These are phyloP conservation scores for Salvelinus alpinus DNA, from an alignment of 2,113 vertebrate species.

Conservation along the genomic window DNA sequence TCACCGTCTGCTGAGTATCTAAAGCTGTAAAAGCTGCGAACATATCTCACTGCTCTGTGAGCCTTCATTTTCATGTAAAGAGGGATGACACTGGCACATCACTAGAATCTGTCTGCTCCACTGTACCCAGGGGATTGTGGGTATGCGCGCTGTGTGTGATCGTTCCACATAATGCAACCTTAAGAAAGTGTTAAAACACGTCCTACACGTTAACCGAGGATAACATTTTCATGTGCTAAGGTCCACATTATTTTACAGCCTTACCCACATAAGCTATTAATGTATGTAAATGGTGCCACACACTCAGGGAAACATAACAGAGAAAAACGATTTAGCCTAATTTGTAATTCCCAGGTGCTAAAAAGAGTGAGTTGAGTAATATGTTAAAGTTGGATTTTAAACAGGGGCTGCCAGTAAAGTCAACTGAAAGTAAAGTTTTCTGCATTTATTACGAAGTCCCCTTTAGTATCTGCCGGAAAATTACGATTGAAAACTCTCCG, in stretches of 20 bases:
- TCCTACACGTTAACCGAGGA: background rate
- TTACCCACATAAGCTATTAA: background rate
- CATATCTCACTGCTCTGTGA: no score
- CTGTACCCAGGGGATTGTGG: no score
- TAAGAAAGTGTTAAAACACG: background rate
- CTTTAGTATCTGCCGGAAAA: slow-evolving; percentile 12
- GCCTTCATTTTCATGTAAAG: no score
- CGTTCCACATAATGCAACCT: background rate
- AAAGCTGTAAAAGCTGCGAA: no score
- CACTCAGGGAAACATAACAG: slow-evolving; percentile 16
- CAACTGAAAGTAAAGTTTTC: slow-evolving; percentile 27
- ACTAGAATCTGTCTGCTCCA: no score
- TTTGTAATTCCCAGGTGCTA: slow-evolving; percentile 13
- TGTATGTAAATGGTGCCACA: slow-evolving; percentile 12
- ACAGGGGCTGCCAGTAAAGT: slow-evolving; percentile 31
- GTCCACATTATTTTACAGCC: background rate
- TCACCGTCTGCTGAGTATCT: no score
- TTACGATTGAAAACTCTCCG: background rate
- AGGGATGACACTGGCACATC: no score
- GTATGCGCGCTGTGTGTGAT: background rate
- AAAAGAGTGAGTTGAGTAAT: slow-evolving; percentile 16
- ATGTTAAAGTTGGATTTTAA: slow-evolving; percentile 31
- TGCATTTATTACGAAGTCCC: slow-evolving; percentile 37
- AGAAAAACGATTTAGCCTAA: slow-evolving; percentile 14
- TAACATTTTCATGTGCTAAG: background rate